Evolutionary conservation across 2,888 invertebrate species (phyloP), one percentile per base, ranked within the genome.

Genomic region (Strigamia transsilvanica): DNA sequence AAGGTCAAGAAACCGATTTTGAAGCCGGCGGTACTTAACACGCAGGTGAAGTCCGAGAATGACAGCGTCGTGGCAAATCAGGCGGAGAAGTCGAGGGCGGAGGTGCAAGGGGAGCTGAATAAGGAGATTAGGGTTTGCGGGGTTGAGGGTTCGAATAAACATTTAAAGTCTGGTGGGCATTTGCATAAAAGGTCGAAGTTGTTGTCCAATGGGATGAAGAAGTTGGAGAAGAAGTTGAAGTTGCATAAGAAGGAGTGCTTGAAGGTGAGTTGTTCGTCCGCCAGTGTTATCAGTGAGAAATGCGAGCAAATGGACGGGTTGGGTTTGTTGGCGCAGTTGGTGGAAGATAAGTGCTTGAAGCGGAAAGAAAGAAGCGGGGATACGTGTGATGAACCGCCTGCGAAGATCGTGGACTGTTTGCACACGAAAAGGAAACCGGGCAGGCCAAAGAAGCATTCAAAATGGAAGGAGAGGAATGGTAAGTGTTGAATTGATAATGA

Each of bases 391-490:
- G 32, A 73, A 32, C 73, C 73, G 1, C 73, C 32, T 12, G 32
- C n/a, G 4, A 73, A 73, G 32, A 27, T 73, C 13, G 73, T 5
- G 5, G 27, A 23, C 2, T 1, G 73, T 12, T 73, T 83, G 10
- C 86, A 86, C 66, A 93, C 94, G 85, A 94, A 94, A 87, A 91
- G 95, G 12, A 94, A 95, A 89, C 94, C 94, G 0, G 94, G 94
- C 0, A 90, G 94, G 84, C 95, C 94, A 0, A 92, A 93, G 84
- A 94, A 94, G 86, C 90, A 93, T 13, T 91, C 91, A 86, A 89
- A 15, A 89, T 89, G 51, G 38, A 78, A 86, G 18, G 80, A 73
- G 23, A 85, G 85, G 0, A 87, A 87, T 84, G 87, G 87, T 87
- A 86, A 78, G 27, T 78, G n/a, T 38, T 78, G 4, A 2, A 13